phyloP scores from a whole-genome alignment of 1,140 invertebrate species.

The Lepidurus couesii region DNA sequence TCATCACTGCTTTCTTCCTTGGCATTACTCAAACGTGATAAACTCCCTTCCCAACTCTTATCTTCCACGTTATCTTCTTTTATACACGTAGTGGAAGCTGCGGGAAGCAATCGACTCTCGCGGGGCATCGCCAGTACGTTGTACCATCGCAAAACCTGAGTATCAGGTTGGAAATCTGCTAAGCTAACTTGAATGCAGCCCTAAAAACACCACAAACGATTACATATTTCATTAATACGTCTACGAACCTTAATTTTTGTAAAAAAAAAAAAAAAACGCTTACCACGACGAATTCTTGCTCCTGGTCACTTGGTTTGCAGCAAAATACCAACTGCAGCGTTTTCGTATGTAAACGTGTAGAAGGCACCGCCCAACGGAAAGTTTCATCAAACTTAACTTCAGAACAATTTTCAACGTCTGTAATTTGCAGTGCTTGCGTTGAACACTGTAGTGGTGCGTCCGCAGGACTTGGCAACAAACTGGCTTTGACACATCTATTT shows the following conservation, averaged over 20 bases:
- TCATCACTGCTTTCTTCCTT: conserved; percentile 92
- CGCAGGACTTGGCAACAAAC: conserved; percentile 60
- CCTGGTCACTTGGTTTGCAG: conserved; percentile 54
- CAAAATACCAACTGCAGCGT: conserved; percentile 85
- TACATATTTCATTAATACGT: not conserved
- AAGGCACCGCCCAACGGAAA: conserved; percentile 66
- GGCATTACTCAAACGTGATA: conserved; percentile 39
- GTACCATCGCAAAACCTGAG: conserved; percentile 82
- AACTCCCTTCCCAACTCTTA: conserved; percentile 23
- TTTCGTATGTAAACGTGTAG: conserved; percentile 70
- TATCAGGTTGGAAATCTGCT: conserved; percentile 83
- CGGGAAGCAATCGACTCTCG: conserved; percentile 36
- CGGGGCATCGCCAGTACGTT: conserved; percentile 80
- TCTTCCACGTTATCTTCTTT: conserved; percentile 22
- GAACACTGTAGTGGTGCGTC: conserved; percentile 55
- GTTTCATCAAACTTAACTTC: conserved; percentile 74
- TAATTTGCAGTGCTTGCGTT: conserved; percentile 56
- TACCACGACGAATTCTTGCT: conserved; percentile 73
- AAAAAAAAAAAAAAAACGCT: conserved; percentile 42
- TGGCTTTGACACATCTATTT: conserved; percentile 69
- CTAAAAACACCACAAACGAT: conserved; percentile 49
- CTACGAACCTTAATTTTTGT: not conserved
- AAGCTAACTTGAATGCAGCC: conserved; percentile 91
- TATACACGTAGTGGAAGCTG: conserved; percentile 17
- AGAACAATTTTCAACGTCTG: conserved; percentile 56